A percentile compares a stretch with the other conserved stretches of the same genome.
phyloP scores from a whole-genome alignment of 2,113 vertebrate genomes.

The Gadus macrocephalus region DNA sequence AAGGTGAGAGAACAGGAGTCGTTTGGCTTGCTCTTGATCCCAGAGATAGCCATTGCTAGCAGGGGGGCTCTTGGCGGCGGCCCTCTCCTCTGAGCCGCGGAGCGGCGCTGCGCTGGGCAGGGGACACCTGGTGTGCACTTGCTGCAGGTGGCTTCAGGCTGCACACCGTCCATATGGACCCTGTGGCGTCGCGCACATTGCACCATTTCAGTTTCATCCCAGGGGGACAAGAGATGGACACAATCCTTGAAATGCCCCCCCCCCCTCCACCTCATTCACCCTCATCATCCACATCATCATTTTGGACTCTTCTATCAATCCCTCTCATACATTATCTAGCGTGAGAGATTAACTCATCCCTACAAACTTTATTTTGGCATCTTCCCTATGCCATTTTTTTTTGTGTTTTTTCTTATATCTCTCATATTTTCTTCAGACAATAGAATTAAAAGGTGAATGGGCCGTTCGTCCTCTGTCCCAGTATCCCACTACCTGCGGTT shows the following conservation, averaged over 20 bases:
- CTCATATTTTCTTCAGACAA: too few species aligned
- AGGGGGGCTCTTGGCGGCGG: constrained; percentile 62
- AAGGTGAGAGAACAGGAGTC: too few species aligned
- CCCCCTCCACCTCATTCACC: constrained; percentile 18
- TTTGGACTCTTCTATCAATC: constrained; percentile 35
- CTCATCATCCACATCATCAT: constrained; percentile 46
- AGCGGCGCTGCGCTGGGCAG: constrained; percentile 71
- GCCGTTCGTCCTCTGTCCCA: neutral
- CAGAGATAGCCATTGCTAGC: constrained; percentile 77
- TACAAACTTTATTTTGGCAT: too few species aligned
- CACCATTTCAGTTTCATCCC: constrained; percentile 84
- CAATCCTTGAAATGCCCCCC: constrained; percentile 76
- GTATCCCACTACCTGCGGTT: neutral
- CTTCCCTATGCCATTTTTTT: too few species aligned
- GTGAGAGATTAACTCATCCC: too few species aligned
- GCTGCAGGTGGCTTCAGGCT: constrained; percentile 57
- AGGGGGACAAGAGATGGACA: constrained; percentile 69
- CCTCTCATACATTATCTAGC: neutral
- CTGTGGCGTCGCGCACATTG: constrained; percentile 76
- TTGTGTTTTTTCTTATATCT: too few species aligned
- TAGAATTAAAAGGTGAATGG: too few species aligned
- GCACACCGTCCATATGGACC: constrained; percentile 65
- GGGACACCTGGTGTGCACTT: constrained; percentile 75
- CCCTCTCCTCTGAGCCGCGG: constrained; percentile 82
- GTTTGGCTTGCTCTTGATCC: too few species aligned